A percentile compares a stretch with the other conserved stretches of the same genome.
phyloP scores from a whole-genome alignment of 2,888 invertebrate species.

The Leucophenga maculata region DNA sequence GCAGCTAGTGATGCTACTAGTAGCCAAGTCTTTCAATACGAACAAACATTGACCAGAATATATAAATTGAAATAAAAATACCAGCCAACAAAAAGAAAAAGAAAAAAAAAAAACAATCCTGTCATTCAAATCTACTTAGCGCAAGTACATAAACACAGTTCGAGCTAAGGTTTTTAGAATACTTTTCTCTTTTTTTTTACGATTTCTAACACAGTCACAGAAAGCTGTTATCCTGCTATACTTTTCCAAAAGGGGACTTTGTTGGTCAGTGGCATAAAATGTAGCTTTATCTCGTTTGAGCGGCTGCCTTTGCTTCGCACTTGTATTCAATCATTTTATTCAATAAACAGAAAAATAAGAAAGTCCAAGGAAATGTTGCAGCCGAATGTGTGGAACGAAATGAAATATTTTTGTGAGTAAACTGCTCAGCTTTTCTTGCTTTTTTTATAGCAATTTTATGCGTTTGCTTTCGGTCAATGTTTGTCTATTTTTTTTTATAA shows the following conservation, averaged over 20 bases:
- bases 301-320: slow-evolving; percentile 6
- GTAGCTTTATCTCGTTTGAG: slow-evolving; percentile 9
- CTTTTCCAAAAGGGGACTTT: background rate
- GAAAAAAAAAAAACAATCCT: slow-evolving; percentile 32
- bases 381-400: background rate
- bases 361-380: background rate
- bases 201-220: background rate
- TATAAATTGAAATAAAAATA: background rate
- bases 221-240: slow-evolving; percentile 10
- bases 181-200: background rate
- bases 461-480: slow-evolving; percentile 23
- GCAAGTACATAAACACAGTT: slow-evolving; percentile 38
- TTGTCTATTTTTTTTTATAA: slow-evolving; percentile 19
- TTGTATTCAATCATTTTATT: slow-evolving; percentile 23
- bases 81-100: background rate
- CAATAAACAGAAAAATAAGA: slow-evolving; percentile 17
- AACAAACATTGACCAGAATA: background rate
- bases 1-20: too few species aligned
- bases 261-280: slow-evolving; percentile 23
- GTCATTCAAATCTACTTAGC: slow-evolving; percentile 57
- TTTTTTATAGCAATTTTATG: slow-evolving; percentile 25
- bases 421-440: background rate
- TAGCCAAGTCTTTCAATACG: too few species aligned
- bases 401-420: slow-evolving; percentile 22
- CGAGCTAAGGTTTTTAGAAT: background rate